phyloP scores from a whole-genome alignment of 2,797 vertebrate genomes.

The Calcarius lapponicus region DNA sequence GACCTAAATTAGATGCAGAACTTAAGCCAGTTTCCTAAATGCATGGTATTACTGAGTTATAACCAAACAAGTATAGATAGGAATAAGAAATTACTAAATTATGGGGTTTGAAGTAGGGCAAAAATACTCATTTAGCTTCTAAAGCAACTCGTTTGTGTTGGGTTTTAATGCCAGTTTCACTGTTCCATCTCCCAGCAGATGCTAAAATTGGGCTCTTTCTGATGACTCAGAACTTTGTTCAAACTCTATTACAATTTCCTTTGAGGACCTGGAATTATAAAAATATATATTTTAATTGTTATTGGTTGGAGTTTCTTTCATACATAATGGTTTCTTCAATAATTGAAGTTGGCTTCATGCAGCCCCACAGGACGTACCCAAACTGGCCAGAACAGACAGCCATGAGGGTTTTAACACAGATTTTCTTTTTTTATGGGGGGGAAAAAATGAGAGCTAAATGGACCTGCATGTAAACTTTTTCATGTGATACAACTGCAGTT shows the following conservation, averaged over 20 bases:
- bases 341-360: constrained; percentile 53
- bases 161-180: constrained; percentile 73
- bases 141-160: constrained; percentile 22
- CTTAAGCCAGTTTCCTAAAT: constrained; percentile 1
- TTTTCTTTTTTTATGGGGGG: constrained; percentile 63
- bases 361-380: constrained; percentile 13
- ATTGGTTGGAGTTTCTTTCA: constrained; percentile 72
- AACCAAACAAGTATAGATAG: constrained; percentile 2
- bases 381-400: constrained; percentile 9
- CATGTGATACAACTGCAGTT: constrained; percentile 77
- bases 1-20: constrained; percentile 33
- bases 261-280: constrained; percentile 71
- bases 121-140: neutral
- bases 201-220: constrained; percentile 37
- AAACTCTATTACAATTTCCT: constrained; percentile 54
- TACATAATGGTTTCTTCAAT: constrained; percentile 71
- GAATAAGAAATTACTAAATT: constrained; percentile 18
- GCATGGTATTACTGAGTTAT: neutral
- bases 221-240: constrained; percentile 67
- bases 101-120: neutral
- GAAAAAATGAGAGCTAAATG: neutral
- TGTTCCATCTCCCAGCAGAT: constrained; percentile 31
- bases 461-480: constrained; percentile 74
- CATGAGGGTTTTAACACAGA: constrained; percentile 45
- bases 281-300: constrained; percentile 75